Evolutionary conservation across 2,797 vertebrate genomes (phyloP), one percentile per base, ranked within the genome.

Genomic region (Odontamblyopus rebecca): DNA sequence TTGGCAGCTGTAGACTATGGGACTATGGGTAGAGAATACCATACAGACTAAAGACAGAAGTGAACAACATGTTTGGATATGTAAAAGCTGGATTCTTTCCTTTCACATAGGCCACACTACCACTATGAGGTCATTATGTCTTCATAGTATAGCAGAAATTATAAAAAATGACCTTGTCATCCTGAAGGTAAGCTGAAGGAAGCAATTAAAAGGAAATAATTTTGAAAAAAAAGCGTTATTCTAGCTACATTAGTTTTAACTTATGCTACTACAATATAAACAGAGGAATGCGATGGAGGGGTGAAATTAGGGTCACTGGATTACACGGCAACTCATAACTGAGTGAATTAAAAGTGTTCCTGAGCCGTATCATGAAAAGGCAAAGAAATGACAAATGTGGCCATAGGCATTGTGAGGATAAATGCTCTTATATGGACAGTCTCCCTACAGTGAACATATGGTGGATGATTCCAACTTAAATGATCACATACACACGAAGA

Each of bases 291-390:
- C 59, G 53, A 66, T 69, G 76, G 26, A 71, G 54, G 69, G 73
- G 69, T 72, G 56, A 56, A 69, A 60, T 75, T 70, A 72, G 74
- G 78, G 69, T 83, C 80, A 77, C 15, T 68, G 75, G 62, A 82
- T 86, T 77, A 77, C 62, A 77, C 84, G 76, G 83, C 77, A 88
- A 85, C 80, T 81, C 68, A 76, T 88, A 89, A 85, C 68, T 70
- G 80, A 89, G 54, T 87, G 69, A 50, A 82, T 84, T 88, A 74
- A 86, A 26, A 61, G 75, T 71, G 78, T 82, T 76, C 73, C 67
- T 71, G 73, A 79, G 75, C 79, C 76, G 76, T 81, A 19, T 78
- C 80, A 82, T 77, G 67, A 86, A 84, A 86, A 73, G 73, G 66
- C 29, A 75, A 62, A 62, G 73, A 83, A 85, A 89, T 27, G 60